Conservation (phyloP, 2,113 vertebrate genomes). For the Mellivora capensis region DNA sequence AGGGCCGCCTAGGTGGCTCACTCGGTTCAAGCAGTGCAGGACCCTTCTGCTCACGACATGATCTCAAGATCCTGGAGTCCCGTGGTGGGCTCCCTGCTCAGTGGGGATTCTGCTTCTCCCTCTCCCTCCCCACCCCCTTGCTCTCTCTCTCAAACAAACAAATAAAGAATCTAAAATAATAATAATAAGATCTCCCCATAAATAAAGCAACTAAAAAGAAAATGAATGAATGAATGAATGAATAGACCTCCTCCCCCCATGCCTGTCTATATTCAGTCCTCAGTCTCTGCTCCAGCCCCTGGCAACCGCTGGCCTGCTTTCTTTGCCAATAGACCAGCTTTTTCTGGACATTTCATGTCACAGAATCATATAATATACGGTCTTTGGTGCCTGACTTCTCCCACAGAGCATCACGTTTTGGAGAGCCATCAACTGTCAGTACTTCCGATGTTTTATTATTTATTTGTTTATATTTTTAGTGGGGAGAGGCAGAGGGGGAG, state of each 20-base stretch:
- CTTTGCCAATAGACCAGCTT: background rate
- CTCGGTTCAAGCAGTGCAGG: background rate
- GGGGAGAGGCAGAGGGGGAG: background rate
- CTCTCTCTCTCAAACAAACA: background rate
- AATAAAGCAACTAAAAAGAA: background rate
- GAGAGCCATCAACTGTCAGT: background rate
- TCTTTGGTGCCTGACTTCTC: background rate
- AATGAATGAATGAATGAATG: background rate
- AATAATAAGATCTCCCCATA: background rate
- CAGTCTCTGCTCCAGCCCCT: background rate
- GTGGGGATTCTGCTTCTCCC: background rate
- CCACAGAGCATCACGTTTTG: background rate
- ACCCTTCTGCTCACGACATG: background rate
- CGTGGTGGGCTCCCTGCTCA: background rate
- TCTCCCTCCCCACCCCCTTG: background rate
- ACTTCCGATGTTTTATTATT: background rate
- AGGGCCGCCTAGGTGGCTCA: background rate
- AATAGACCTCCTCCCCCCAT: background rate
- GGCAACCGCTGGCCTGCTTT: background rate
- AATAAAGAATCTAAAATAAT: too few relatives aligned
- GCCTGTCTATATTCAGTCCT: background rate
- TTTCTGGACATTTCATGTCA: background rate
- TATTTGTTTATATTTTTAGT: background rate
- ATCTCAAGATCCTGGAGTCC: background rate
- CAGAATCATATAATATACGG: background rate